phyloP scores from a whole-genome alignment of 2,797 vertebrate species.

The Eulemur rubriventer region DNA sequence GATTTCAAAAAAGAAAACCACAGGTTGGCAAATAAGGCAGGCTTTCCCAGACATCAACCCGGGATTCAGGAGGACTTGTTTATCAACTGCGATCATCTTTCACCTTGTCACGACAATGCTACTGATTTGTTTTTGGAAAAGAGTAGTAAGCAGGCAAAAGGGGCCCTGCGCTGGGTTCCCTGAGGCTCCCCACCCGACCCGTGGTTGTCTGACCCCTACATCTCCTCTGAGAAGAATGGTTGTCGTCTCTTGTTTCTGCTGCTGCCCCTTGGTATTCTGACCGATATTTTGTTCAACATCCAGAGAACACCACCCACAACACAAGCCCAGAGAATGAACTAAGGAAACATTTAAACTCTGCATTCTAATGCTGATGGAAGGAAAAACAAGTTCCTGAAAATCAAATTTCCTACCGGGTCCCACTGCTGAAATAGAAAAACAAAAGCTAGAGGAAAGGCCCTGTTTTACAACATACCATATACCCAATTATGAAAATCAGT shows the following conservation, averaged over 20 bases:
- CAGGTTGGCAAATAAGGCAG: not conserved
- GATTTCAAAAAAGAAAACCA: not conserved
- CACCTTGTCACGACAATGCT: not conserved
- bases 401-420: not conserved
- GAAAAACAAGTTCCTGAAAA: constrained; percentile 33
- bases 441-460: not conserved
- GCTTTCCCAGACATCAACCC: not conserved
- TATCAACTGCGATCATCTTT: not conserved
- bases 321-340: not conserved
- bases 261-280: not conserved
- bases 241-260: not conserved
- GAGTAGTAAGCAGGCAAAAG: not conserved
- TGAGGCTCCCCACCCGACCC: not conserved
- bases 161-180: not conserved
- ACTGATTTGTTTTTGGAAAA: not conserved
- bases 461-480: not conserved
- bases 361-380: not conserved
- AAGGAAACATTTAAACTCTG: not conserved
- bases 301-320: not conserved
- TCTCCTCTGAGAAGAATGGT: not conserved
- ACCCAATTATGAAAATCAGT: constrained; percentile 9
- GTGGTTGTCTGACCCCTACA: not conserved
- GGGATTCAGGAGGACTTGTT: not conserved
- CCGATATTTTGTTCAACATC: not conserved
- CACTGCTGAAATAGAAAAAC: constrained; percentile 3